phyloP scores from a whole-genome alignment of 1,140 invertebrate genomes.

The Hyles euphorbiae region DNA sequence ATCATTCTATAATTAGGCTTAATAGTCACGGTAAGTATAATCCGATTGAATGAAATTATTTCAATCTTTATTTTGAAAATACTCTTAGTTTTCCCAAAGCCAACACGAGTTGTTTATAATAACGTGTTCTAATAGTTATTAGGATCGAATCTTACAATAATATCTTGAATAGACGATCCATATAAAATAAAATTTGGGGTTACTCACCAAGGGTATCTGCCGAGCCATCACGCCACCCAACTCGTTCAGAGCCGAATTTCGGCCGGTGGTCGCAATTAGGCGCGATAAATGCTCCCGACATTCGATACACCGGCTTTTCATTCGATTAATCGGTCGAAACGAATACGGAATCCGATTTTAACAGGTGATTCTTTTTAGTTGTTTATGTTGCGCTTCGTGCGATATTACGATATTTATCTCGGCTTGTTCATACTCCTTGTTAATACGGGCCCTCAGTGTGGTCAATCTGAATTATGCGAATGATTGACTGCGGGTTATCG shows the following conservation, averaged over 20 bases:
- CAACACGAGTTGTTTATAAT: no score
- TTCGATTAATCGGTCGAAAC: slow-evolving; percentile 63
- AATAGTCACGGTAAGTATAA: no score
- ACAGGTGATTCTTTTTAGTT: slow-evolving; percentile 54
- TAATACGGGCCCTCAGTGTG: neutral
- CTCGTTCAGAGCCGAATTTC: slow-evolving; percentile 48
- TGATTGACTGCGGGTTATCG: no score
- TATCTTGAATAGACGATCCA: slow-evolving; percentile 1
- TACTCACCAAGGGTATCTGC: slow-evolving; percentile 33
- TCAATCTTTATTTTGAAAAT: no score
- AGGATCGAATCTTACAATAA: no score
- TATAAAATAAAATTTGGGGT: slow-evolving; percentile 12
- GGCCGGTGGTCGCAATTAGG: slow-evolving; percentile 68
- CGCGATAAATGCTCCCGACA: slow-evolving; percentile 65
- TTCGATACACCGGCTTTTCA: slow-evolving; percentile 54
- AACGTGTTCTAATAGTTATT: no score
- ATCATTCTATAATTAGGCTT: no score
- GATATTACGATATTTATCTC: slow-evolving; percentile 47
- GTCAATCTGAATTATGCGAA: neutral
- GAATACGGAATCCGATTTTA: slow-evolving; percentile 62
- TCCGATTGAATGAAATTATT: no score
- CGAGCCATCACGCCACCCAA: slow-evolving; percentile 52
- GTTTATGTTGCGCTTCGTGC: slow-evolving; percentile 52
- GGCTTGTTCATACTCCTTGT: slow-evolving; percentile 23
- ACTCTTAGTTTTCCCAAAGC: no score